phyloP scores from a whole-genome alignment of 2,888 invertebrate species.

The Ferrisia virgata region DNA sequence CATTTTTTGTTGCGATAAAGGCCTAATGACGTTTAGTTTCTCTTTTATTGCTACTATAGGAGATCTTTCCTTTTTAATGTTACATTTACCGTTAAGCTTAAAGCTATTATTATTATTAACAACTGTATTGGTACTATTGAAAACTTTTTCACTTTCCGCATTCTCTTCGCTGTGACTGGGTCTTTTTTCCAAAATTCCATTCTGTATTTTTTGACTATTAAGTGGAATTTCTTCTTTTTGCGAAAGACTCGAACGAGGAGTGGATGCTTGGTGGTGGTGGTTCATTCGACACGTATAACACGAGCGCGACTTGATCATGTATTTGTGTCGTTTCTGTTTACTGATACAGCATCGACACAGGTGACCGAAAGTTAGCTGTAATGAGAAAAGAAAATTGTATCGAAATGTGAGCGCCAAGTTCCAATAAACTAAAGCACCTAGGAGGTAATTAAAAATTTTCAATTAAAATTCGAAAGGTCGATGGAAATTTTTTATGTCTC shows the following conservation, averaged over 20 bases:
- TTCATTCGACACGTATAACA: constrained; percentile 30
- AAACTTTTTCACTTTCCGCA: neutral
- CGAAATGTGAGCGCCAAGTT: neutral
- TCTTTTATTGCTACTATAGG: constrained; percentile 32
- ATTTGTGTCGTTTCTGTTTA: constrained; percentile 34
- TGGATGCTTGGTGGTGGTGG: constrained; percentile 15
- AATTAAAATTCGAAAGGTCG: no score
- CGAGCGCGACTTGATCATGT: constrained; percentile 32
- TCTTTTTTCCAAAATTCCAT: neutral
- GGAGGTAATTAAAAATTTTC: no score
- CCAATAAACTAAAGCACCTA: no score
- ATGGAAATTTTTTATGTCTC: no score
- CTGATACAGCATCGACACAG: constrained; percentile 38
- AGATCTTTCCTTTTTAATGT: constrained; percentile 38
- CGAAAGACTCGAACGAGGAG: constrained; percentile 38
- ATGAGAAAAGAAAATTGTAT: neutral
- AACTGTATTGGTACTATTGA: neutral
- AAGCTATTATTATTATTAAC: neutral
- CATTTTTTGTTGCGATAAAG: neutral
- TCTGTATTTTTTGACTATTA: neutral
- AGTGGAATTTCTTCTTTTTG: constrained; percentile 40
- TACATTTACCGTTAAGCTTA: neutral
- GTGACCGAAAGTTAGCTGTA: constrained; percentile 35
- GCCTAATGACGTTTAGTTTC: constrained; percentile 29
- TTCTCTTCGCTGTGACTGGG: neutral